phyloP scores from a whole-genome alignment of 2,888 invertebrate genomes.

The Anarsia innoxiella region DNA sequence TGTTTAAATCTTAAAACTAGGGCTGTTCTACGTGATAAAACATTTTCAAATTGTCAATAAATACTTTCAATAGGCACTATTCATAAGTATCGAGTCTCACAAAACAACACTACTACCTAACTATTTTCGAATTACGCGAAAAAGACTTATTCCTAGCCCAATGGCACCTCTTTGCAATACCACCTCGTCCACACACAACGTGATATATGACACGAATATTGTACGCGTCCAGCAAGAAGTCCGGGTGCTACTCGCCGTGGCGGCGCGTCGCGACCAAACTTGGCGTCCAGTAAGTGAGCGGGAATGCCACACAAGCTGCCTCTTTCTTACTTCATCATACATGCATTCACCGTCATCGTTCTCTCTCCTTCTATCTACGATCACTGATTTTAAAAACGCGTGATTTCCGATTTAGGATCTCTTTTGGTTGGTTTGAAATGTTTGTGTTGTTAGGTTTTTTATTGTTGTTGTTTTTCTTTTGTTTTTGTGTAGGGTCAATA shows the following conservation, averaged over 20 bases:
- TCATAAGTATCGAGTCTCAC: no score
- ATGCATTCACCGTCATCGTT: slow-evolving; percentile 46
- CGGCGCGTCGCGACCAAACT: slow-evolving; percentile 94
- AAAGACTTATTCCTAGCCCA: no score
- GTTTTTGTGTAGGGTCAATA: background rate
- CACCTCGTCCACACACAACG: slow-evolving; percentile 44
- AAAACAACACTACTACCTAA: no score
- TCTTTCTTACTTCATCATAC: slow-evolving; percentile 49
- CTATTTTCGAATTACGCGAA: no score
- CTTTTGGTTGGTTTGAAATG: slow-evolving; percentile 7
- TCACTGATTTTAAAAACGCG: slow-evolving; percentile 29
- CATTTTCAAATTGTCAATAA: no score
- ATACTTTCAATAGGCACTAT: no score
- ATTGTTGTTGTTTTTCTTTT: background rate
- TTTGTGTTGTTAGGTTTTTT: background rate
- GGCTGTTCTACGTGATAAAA: no score
- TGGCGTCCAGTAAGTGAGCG: slow-evolving; percentile 92
- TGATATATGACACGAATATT: slow-evolving; percentile 64
- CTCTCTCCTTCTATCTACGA: slow-evolving; percentile 34
- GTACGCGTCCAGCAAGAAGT: slow-evolving; percentile 77
- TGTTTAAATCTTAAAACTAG: no score
- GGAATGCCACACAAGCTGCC: slow-evolving; percentile 46
- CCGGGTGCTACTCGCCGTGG: slow-evolving; percentile 92
- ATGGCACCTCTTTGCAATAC: no score
- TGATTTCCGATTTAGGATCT: slow-evolving; percentile 29